Evolutionary conservation across 1,140 invertebrate species (phyloP).

Genomic region (Theocolax elegans): DNA sequence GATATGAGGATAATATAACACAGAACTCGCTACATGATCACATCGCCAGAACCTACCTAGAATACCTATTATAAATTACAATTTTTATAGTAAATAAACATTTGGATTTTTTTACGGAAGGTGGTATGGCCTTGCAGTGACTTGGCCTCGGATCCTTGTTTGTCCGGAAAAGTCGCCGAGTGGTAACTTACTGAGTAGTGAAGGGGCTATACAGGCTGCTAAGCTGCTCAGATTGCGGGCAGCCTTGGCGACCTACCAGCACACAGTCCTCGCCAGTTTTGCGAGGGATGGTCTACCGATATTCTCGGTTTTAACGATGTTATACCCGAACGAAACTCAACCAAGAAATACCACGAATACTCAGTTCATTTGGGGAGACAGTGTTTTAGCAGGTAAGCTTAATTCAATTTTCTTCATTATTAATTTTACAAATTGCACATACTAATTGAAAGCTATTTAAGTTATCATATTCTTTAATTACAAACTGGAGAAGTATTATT

Average conservation of each 20-base stretch:
- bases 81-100: too few species aligned
- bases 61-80: too few species aligned
- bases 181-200: constrained; percentile 28
- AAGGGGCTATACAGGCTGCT: constrained; percentile 23
- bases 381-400: constrained; percentile 45
- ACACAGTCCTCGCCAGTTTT: constrained; percentile 34
- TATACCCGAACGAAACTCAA: constrained; percentile 39
- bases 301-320: constrained; percentile 34
- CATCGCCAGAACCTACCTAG: too few species aligned
- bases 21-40: too few species aligned
- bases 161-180: constrained; percentile 44
- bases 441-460: too few species aligned
- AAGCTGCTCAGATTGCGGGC: constrained; percentile 41
- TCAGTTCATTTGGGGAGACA: constrained; percentile 48
- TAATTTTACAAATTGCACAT: too few species aligned
- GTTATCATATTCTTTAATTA: too few species aligned
- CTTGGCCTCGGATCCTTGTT: constrained; percentile 43
- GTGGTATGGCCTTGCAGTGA: constrained; percentile 46
- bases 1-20: too few species aligned
- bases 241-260: constrained; percentile 43
- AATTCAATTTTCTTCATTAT: too few species aligned
- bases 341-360: not conserved
- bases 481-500: too few species aligned
- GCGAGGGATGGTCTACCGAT: constrained; percentile 33
- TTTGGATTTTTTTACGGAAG: too few species aligned